phyloP scores from a whole-genome alignment of 1,140 invertebrate species.

The Drosophila santomea region DNA sequence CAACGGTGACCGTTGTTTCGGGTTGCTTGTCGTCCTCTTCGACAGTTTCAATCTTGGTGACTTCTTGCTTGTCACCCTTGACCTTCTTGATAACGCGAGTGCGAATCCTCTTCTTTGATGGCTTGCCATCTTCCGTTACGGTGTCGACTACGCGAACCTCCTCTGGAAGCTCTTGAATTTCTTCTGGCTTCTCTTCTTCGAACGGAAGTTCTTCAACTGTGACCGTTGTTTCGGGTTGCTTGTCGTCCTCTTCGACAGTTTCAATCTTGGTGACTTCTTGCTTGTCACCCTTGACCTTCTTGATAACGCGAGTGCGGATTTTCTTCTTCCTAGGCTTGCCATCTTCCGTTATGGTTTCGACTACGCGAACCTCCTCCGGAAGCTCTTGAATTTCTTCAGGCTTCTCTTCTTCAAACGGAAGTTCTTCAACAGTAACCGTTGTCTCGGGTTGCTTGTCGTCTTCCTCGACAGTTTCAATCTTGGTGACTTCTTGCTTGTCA shows the following conservation, averaged over 20 bases:
- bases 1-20: neutral
- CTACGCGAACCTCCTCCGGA: slow-evolving; percentile 2
- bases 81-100: slow-evolving; percentile 3
- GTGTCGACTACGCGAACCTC: neutral
- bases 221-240: neutral
- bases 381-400: slow-evolving; percentile 4
- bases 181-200: neutral
- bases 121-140: neutral
- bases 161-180: slow-evolving; percentile 7
- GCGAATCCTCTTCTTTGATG: slow-evolving; percentile 5
- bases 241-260: slow-evolving; percentile 7
- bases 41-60: slow-evolving; percentile 8
- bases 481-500: slow-evolving; percentile 6
- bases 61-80: slow-evolving; percentile 7
- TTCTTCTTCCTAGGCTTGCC: slow-evolving; percentile 7
- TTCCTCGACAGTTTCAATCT: slow-evolving; percentile 7
- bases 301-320: slow-evolving; percentile 4
- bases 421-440: neutral
- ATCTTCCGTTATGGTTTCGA: neutral
- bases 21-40: slow-evolving; percentile 5
- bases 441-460: slow-evolving; percentile 2
- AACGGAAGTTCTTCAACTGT: neutral
- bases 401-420: neutral
- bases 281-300: slow-evolving; percentile 11
- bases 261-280: slow-evolving; percentile 7